Conservation (phyloP, 2,113 vertebrate species). For the Caranx melampygus region DNA sequence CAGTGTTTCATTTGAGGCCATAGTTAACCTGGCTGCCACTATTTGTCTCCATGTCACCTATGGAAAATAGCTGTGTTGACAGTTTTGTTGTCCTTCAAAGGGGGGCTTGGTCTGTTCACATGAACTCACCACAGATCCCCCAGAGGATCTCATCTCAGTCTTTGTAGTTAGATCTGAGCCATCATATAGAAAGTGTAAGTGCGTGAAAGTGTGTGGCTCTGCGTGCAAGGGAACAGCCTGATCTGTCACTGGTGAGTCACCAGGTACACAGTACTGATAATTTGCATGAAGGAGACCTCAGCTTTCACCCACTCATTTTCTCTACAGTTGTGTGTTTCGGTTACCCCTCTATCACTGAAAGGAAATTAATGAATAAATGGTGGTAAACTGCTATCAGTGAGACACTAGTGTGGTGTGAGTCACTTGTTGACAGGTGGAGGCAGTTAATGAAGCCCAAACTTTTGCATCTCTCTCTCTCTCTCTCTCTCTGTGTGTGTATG, state of each 20-base stretch:
- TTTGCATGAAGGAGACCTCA: conserved; percentile 44
- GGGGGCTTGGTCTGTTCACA: background rate
- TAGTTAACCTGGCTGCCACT: background rate
- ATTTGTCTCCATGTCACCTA: background rate
- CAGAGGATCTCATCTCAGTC: background rate
- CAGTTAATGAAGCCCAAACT: conserved; percentile 63
- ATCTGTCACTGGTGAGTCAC: conserved; percentile 45
- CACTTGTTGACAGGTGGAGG: conserved; percentile 62
- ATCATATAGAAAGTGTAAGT: background rate
- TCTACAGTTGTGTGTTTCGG: conserved; percentile 12
- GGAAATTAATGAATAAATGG: conserved; percentile 48
- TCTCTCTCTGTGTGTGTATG: conserved; percentile 15
- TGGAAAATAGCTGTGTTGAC: background rate
- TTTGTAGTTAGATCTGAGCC: background rate
- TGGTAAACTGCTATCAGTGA: conserved; percentile 48
- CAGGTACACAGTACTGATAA: background rate
- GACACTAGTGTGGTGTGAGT: conserved; percentile 30
- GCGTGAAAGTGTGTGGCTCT: conserved; percentile 29
- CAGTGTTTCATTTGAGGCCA: background rate
- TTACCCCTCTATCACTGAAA: conserved; percentile 14
- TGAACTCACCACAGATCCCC: background rate
- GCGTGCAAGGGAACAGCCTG: background rate
- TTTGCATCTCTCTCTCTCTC: conserved; percentile 41
- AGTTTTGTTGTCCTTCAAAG: background rate
- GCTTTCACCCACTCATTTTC: conserved; percentile 46